Evolutionary conservation across 2,888 invertebrate species (phyloP), one percentile per base, ranked within the genome.

Genomic region (Ormia ochracea): DNA sequence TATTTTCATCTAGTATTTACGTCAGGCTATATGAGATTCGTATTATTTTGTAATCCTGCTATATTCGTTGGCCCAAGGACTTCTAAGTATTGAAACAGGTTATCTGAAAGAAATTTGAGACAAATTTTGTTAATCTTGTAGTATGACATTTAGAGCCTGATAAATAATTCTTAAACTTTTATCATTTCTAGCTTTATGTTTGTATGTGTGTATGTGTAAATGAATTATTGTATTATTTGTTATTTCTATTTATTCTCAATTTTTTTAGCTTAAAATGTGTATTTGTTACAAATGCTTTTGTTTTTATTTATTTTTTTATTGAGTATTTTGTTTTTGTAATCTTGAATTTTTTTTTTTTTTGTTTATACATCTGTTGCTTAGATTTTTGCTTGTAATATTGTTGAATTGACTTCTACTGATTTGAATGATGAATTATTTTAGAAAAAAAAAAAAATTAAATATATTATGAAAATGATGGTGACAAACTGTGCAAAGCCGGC

Each of bases 111-210:
- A 70, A 12, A 52, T 61, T 54, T 66, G 41, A 65, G 76, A 77
- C 58, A 70, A 77, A 77, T 77, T 65, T 31, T 36, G 48, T 70
- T 70, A 65, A 77, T 77, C 70, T 70, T 9, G n/a, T 23, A 26
- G 45, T 33, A 41, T 61, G 75, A 75, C 75, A 68, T 54, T 75
- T 75, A 52, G 66, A 66, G 63, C 56, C 50, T 54, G 41, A 41
- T 41, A 10, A 45, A 45, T 45, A 45, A 45, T 45, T 45, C 45
- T 19, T 21, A 19, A 19, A 14, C n/a, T 38, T 1, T 38, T 7
- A 19, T 45, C 21, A 4, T 45, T 45, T 45, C 4, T n/a, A 1
- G 33, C 12, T 33, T 41, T 38, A 38, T 38, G 36, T n/a, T 3
- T n/a, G n/a, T 33, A 10, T 10, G 10, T 3, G 33, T 10, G 6